A percentile compares a stretch with the other conserved stretches of the same genome.
phyloP scores from a whole-genome alignment of 2,888 invertebrate genomes.

The Pollenia griseotomentosa region DNA sequence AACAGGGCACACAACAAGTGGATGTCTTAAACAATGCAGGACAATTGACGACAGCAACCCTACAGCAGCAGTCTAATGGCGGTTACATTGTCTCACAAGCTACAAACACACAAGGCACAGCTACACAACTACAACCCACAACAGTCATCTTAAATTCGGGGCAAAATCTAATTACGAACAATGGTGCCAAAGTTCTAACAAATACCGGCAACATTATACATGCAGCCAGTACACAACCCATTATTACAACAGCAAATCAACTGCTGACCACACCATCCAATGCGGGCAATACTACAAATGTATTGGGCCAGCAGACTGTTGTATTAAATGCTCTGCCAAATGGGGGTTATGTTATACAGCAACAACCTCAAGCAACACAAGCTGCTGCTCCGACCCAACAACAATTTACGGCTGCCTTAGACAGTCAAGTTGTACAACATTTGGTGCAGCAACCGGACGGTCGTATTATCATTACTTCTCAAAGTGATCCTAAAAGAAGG shows the following conservation, averaged over 20 bases:
- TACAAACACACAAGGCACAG: constrained; percentile 48
- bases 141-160: constrained; percentile 79
- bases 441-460: constrained; percentile 83
- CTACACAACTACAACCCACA: constrained; percentile 77
- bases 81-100: constrained; percentile 77
- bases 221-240: constrained; percentile 73
- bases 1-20: constrained; percentile 74
- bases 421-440: constrained; percentile 89
- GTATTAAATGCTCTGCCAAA: constrained; percentile 92
- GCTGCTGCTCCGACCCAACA: constrained; percentile 86
- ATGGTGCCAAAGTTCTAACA: constrained; percentile 77
- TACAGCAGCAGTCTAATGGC: constrained; percentile 77
- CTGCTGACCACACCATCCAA: constrained; percentile 76
- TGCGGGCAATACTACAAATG: constrained; percentile 78
- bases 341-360: constrained; percentile 91
- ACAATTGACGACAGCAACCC: constrained; percentile 75
- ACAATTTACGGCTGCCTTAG: constrained; percentile 88
- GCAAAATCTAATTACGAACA: constrained; percentile 77
- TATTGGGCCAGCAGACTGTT: constrained; percentile 89
- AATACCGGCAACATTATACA: constrained; percentile 78
- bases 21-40: constrained; percentile 74
- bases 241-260: constrained; percentile 74
- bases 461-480: constrained; percentile 87
- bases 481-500: constrained; percentile 87
- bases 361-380: constrained; percentile 72